A percentile compares a stretch with the other conserved stretches of the same genome.
These are phyloP conservation scores for Remorina albescens DNA, from an alignment of 2,797 vertebrate species.

Conservation along the genomic window DNA sequence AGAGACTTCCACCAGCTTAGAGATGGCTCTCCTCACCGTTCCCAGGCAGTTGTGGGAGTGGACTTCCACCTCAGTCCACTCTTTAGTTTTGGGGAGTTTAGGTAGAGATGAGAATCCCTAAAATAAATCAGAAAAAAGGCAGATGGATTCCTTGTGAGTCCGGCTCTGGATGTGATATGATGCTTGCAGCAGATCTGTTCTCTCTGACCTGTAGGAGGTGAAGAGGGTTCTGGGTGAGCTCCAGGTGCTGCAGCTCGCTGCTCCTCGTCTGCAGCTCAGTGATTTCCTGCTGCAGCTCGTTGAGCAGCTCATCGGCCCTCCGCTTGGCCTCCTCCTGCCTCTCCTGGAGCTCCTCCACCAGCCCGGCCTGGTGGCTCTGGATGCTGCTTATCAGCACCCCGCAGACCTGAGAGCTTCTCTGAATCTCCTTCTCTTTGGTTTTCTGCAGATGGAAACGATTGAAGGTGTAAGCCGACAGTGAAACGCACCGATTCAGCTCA, in stretches of 20 bases:
- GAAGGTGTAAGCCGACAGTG: not conserved
- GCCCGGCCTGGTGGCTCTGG: slow-evolving; percentile 18
- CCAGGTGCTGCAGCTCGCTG: slow-evolving; percentile 57
- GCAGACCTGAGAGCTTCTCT: slow-evolving; percentile 43
- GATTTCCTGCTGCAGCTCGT: slow-evolving; percentile 61
- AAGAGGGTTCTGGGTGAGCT: slow-evolving; percentile 33
- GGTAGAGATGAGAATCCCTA: slow-evolving; percentile 58
- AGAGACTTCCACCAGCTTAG: slow-evolving; percentile 52
- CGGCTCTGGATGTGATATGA: accelerated
- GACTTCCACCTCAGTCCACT: slow-evolving; percentile 65
- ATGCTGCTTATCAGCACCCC: slow-evolving; percentile 35
- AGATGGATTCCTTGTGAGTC: not conserved
- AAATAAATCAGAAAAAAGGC: slow-evolving; percentile 1
- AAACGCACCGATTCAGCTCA: not conserved
- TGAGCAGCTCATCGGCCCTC: slow-evolving; percentile 28
- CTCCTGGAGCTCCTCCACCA: slow-evolving; percentile 43
- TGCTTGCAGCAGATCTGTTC: not conserved
- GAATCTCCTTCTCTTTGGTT: slow-evolving; percentile 36
- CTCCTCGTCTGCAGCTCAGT: slow-evolving; percentile 35
- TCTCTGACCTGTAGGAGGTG: slow-evolving; percentile 70
- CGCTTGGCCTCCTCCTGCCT: slow-evolving; percentile 38
- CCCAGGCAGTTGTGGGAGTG: slow-evolving; percentile 34
- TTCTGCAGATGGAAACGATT: slow-evolving; percentile 5
- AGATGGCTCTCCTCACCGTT: slow-evolving; percentile 41
- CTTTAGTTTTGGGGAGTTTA: slow-evolving; percentile 37